phyloP scores from a whole-genome alignment of 2,888 invertebrate species.

The Acanthopleura granulata region DNA sequence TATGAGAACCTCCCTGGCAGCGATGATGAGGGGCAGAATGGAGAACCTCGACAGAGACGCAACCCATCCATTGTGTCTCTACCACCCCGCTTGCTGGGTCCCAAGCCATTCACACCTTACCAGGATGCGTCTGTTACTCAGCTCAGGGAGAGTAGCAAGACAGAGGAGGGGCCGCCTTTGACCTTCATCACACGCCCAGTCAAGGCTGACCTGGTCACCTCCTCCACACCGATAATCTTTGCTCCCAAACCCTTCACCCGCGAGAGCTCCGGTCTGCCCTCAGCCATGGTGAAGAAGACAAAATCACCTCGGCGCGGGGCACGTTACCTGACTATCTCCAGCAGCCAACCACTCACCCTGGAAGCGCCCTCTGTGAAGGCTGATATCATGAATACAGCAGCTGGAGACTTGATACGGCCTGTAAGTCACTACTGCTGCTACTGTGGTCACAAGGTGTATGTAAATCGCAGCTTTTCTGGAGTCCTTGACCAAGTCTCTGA shows the following conservation, averaged over 20 bases:
- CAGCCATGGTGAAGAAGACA: slow-evolving; percentile 36
- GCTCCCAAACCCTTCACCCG: slow-evolving; percentile 50
- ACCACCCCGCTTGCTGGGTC: slow-evolving; percentile 48
- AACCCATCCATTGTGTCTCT: slow-evolving; percentile 45
- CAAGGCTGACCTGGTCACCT: not conserved
- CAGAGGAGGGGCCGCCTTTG: not conserved
- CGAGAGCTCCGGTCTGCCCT: slow-evolving; percentile 24
- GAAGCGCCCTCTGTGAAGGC: slow-evolving; percentile 46
- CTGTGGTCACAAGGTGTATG: no score
- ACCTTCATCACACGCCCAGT: slow-evolving; percentile 1
- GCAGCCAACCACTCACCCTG: slow-evolving; percentile 69
- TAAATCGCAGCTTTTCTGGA: no score
- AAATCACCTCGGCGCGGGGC: slow-evolving; percentile 74
- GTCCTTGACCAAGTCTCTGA: no score
- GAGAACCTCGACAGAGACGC: not conserved
- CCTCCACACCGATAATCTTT: slow-evolving; percentile 23
- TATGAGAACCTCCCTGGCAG: slow-evolving; percentile 53
- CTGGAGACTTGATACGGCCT: slow-evolving; percentile 50
- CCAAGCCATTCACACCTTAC: slow-evolving; percentile 54
- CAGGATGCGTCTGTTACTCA: slow-evolving; percentile 75
- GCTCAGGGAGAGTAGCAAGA: not conserved
- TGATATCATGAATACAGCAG: slow-evolving; percentile 61
- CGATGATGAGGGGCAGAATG: slow-evolving; percentile 22
- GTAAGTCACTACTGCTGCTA: not conserved
- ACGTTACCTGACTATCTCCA: slow-evolving; percentile 85